A percentile compares a stretch with the other conserved stretches of the same genome.
These are phyloP conservation scores for Camelus dromedarius DNA, from an alignment of 2,113 vertebrate species.

Conservation along the genomic window DNA sequence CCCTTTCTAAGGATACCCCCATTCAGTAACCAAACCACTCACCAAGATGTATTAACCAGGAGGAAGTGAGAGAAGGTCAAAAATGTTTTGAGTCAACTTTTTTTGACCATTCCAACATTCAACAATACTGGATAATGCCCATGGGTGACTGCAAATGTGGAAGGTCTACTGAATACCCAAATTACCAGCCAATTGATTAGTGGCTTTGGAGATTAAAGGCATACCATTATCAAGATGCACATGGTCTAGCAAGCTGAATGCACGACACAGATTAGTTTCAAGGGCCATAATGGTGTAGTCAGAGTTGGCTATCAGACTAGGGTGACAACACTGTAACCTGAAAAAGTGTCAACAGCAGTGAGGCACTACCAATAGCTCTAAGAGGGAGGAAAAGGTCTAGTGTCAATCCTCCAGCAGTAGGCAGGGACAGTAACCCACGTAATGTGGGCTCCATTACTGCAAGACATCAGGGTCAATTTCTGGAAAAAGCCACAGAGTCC, in stretches of 20 bases:
- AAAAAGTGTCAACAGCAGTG: not conserved
- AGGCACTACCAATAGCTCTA: not conserved
- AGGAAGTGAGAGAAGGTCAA: not conserved
- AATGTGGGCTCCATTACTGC: not conserved
- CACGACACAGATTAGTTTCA: not conserved
- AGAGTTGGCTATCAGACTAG: not conserved
- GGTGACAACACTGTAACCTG: not conserved
- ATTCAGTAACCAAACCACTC: not conserved
- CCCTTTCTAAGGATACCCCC: not conserved
- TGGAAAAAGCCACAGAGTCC: not conserved
- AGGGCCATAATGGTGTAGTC: not conserved
- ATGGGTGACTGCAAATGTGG: not conserved
- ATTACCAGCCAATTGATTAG: not conserved
- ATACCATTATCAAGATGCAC: not conserved
- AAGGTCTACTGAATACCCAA: not conserved
- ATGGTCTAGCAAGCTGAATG: not conserved
- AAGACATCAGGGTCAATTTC: not conserved
- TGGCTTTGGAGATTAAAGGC: not conserved
- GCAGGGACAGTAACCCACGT: not conserved
- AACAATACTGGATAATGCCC: not conserved
- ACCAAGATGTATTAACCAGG: not conserved
- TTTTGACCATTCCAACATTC: not conserved
- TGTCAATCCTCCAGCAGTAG: not conserved
- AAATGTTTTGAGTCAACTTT: not conserved
- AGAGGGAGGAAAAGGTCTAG: not conserved